Base-by-base conservation (phyloP, 2,888 invertebrate species). In the Acleris laterana region DNA sequence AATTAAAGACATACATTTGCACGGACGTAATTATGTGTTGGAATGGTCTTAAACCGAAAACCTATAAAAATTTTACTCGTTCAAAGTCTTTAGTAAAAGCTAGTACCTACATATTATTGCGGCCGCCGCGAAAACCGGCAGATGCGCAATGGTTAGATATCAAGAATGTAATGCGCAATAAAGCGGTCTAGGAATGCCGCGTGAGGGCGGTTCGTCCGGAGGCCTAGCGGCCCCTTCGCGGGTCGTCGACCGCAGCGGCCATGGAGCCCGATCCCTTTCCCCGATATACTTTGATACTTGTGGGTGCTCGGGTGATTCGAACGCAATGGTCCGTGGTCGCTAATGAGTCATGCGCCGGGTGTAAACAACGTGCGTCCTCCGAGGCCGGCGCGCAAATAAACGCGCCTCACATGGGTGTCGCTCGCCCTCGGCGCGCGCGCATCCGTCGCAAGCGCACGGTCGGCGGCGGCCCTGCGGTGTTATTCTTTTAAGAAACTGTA, bases 311-410 rank as follows among this genome's bases (percentile, higher is more conserved):
- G 32, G 25, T 38, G 38, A 38, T 51, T 62, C 46, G 55, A 53
- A 53, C 51, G 58, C 57, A 50, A 57, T 46, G 61, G 51, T 56
- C 49, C 55, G 56, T 76, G 74, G 79, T 81, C 80, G 85, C 80
- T 86, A 81, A 81, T 88, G 89, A 89, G 83, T 88, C 88, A 89
- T 77, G 46, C 57, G 53, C 62, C 55, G 70, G 75, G 80, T 82
- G 83, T 85, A 87, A 87, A 85, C 88, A 86, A 81, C 81, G 78
- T 79, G 76, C 80, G 79, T 78, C 80, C 79, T 77, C 74, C 83
- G 85, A 84, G 85, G 85, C 84, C 85, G 74, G 76, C 74, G 81
- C 80, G 81, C 84, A 85, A 84, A 85, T 83, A 87, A 83, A 81
- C 83, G 86, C 77, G 83, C 83, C 86, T 86, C 84, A 80, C 78